phyloP scores from a whole-genome alignment of 2,113 vertebrate species.

The human (Homo sapiens) region GRCh38 chr15:32486501-32487000 shows the following conservation, averaged over 20 bases:
- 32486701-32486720: rapidly evolving
- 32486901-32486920: no score
- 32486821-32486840: no score
- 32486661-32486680: background rate
- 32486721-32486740: background rate
- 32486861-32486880: no score
- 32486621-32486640: background rate
- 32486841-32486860: no score
- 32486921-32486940: no score
- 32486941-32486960: no score
- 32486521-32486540: background rate
- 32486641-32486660: background rate
- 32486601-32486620: background rate
- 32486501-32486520: background rate
- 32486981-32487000: no score
- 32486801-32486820: background rate
- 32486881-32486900: no score
- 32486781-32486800: no score
- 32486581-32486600: background rate
- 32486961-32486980: no score
- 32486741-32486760: no score
- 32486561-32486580: background rate
- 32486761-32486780: no score
- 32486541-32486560: background rate
- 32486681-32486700: background rate